phyloP scores from a whole-genome alignment of 2,888 invertebrate species.

The Perithous albicinctus region DNA sequence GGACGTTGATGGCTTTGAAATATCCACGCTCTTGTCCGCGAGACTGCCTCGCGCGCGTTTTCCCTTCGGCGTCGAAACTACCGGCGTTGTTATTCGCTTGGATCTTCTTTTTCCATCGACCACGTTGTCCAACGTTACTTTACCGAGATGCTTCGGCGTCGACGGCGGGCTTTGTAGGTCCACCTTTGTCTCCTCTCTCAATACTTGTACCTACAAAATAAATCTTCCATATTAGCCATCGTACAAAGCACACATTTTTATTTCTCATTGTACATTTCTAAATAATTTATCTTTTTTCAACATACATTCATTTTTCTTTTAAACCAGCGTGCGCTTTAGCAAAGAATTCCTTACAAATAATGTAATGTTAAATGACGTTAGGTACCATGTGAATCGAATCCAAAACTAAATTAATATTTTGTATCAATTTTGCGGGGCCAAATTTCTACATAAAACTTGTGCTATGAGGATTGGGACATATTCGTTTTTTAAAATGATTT shows the following conservation, averaged over 20 bases:
- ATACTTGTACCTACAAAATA: conserved; percentile 69
- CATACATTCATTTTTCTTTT: no score
- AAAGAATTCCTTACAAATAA: no score
- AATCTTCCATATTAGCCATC: background rate
- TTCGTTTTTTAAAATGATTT: no score
- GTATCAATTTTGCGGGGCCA: no score
- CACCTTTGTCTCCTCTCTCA: conserved; percentile 74
- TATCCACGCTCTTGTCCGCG: conserved; percentile 21
- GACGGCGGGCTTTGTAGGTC: conserved; percentile 72
- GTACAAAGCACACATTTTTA: background rate
- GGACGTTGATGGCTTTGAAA: conserved; percentile 75
- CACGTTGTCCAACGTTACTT: conserved; percentile 80
- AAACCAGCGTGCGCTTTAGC: no score
- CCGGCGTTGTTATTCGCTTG: conserved; percentile 72
- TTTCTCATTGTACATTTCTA: no score
- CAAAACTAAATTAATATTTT: no score
- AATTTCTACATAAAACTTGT: no score
- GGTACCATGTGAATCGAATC: no score
- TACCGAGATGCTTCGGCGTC: conserved; percentile 76
- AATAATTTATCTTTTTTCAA: no score
- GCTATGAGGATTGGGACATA: no score
- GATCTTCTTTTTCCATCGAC: conserved; percentile 78
- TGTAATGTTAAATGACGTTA: no score
- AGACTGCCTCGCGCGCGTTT: conserved; percentile 56
- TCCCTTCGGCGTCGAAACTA: conserved; percentile 70